phyloP scores from a whole-genome alignment of 2,797 vertebrate genomes.

The Pampus argenteus region DNA sequence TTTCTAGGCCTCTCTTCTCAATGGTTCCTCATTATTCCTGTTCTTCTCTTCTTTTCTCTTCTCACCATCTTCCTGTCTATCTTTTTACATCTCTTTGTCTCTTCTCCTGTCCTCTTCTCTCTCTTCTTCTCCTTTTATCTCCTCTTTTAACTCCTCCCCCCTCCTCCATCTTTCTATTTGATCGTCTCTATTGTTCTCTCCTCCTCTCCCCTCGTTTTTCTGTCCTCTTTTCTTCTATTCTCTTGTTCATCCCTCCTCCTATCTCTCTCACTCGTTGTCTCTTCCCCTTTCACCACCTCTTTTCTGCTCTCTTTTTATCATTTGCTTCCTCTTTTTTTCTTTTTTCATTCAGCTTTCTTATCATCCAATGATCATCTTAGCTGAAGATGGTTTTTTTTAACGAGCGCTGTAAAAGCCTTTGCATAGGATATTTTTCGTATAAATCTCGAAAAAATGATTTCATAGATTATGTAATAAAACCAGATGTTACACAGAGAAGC shows the following conservation, averaged over 20 bases:
- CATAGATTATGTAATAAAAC: no score
- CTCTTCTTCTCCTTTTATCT: constrained; percentile 20
- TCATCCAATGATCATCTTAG: no score
- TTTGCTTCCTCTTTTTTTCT: background rate
- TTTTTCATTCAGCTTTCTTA: background rate
- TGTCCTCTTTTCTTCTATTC: background rate
- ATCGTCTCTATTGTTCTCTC: background rate
- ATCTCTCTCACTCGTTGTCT: background rate
- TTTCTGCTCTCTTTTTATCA: background rate
- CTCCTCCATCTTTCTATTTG: constrained; percentile 1
- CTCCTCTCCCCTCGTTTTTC: background rate
- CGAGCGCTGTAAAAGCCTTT: no score
- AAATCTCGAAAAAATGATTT: no score
- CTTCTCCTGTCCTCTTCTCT: background rate
- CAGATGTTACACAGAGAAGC: no score
- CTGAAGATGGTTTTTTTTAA: no score
- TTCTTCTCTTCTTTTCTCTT: background rate
- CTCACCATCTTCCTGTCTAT: background rate
- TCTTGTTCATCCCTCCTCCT: background rate
- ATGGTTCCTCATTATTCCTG: background rate
- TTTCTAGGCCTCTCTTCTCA: background rate
- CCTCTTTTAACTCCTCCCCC: constrained; percentile 38
- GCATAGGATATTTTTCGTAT: no score
- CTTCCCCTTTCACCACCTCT: background rate
- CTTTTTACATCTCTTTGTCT: constrained; percentile 6